These are phyloP conservation scores for Amblyjoppa proteus DNA, from an alignment of 2,888 invertebrate species.

Conservation along the genomic window DNA sequence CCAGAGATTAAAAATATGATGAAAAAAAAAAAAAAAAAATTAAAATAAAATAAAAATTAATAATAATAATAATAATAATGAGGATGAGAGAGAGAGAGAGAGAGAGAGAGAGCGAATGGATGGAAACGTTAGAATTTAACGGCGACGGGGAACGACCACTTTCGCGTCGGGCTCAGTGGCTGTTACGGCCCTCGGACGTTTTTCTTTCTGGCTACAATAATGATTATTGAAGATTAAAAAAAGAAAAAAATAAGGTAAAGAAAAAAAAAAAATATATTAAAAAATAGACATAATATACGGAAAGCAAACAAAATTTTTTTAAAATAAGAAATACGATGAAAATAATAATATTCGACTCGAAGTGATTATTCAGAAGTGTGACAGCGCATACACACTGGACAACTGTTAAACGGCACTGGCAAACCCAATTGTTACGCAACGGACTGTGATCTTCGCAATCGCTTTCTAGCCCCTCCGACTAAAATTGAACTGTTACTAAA, in stretches of 20 bases:
- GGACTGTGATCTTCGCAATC: conserved; percentile 82
- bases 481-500: conserved; percentile 39
- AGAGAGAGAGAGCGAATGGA: conserved; percentile 23
- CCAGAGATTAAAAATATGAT: conserved; percentile 28
- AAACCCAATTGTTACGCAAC: conserved; percentile 74
- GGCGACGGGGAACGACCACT: conserved; percentile 18
- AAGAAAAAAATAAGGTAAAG: not conserved
- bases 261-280: conserved; percentile 33
- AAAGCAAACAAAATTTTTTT: conserved; percentile 13
- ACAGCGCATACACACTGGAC: conserved; percentile 44
- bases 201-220: conserved; percentile 30
- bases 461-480: conserved; percentile 73
- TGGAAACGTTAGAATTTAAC: conserved; percentile 33
- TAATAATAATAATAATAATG: not conserved
- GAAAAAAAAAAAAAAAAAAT: conserved; percentile 24
- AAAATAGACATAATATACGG: conserved; percentile 29
- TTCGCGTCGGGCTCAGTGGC: conserved; percentile 10
- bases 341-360: conserved; percentile 33
- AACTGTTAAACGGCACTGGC: conserved; percentile 63
- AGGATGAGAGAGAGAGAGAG: conserved; percentile 26
- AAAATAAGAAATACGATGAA: not conserved
- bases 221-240: conserved; percentile 4
- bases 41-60: not conserved
- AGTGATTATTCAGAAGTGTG: conserved; percentile 42
- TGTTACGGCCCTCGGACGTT: conserved; percentile 12